These are phyloP conservation scores for Drosophila nigromelanica DNA, from an alignment of 1,140 invertebrate species.

Conservation along the genomic window DNA sequence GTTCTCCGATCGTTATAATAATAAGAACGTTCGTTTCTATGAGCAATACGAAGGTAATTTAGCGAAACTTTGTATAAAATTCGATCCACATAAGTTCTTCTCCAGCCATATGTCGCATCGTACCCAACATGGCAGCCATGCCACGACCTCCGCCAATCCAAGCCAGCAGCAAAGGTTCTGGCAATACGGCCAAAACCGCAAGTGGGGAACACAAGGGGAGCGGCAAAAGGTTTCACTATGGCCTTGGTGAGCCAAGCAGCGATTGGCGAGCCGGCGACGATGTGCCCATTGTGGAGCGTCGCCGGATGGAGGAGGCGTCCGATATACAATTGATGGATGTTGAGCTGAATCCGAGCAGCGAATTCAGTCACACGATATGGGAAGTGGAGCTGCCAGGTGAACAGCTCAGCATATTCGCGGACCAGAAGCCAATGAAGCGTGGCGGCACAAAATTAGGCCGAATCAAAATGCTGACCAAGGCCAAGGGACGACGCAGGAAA, in stretches of 20 bases:
- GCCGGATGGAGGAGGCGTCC: constrained; percentile 46
- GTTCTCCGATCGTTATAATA: constrained; percentile 54
- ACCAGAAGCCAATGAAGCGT: neutral
- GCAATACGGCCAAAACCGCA: neutral
- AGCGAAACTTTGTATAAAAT: neutral
- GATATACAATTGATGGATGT: constrained; percentile 48
- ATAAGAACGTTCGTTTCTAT: constrained; percentile 28
- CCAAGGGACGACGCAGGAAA: constrained; percentile 3
- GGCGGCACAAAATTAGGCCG: constrained; percentile 15
- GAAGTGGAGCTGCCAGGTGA: constrained; percentile 38
- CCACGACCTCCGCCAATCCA: neutral
- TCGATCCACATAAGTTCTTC: too few species aligned
- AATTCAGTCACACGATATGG: constrained; percentile 67
- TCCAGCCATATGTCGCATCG: constrained; percentile 17
- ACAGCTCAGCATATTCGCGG: neutral
- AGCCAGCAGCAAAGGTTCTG: neutral
- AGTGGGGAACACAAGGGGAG: neutral
- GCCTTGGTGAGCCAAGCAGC: constrained; percentile 10
- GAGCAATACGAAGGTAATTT: constrained; percentile 50
- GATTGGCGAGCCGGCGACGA: constrained; percentile 61
- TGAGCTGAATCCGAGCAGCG: neutral
- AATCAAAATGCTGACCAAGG: constrained; percentile 40
- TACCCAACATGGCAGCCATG: constrained; percentile 34
- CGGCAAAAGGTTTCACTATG: constrained; percentile 41
- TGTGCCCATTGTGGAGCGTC: constrained; percentile 54